These are phyloP conservation scores for Drosophila greeni DNA, from an alignment of 2,888 invertebrate species.

Conservation along the genomic window DNA sequence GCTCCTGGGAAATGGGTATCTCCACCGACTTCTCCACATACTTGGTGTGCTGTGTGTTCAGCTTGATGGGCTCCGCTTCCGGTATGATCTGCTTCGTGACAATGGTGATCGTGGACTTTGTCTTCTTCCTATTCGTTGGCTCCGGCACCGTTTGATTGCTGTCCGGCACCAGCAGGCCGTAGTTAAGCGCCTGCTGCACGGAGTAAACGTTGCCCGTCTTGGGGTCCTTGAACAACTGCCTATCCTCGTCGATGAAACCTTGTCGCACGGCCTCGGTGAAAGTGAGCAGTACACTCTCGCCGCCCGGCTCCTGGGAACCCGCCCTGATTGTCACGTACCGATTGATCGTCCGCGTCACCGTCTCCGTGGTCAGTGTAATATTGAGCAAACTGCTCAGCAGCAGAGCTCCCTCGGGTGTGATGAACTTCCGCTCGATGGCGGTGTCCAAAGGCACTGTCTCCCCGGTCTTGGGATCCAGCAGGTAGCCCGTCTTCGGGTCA, in stretches of 20 bases:
- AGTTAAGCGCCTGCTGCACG: constrained; percentile 87
- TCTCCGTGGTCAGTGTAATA: constrained; percentile 92
- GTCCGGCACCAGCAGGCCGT: constrained; percentile 85
- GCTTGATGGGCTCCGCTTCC: constrained; percentile 74
- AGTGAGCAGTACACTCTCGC: constrained; percentile 82
- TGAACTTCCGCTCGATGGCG: constrained; percentile 90
- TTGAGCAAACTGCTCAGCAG: constrained; percentile 90
- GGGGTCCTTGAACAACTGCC: constrained; percentile 88
- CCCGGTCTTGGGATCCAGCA: constrained; percentile 86
- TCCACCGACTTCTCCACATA: constrained; percentile 76
- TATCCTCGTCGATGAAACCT: constrained; percentile 89
- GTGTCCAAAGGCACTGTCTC: constrained; percentile 89
- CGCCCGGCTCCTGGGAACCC: constrained; percentile 80
- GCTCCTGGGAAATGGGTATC: constrained; percentile 75
- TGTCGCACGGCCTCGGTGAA: constrained; percentile 88
- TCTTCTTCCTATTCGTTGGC: constrained; percentile 78
- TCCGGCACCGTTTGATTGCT: constrained; percentile 80
- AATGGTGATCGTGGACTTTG: constrained; percentile 81
- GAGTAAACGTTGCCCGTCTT: constrained; percentile 85
- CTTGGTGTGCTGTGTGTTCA: constrained; percentile 72
- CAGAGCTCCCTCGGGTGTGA: constrained; percentile 92
- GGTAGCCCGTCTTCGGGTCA: constrained; percentile 92
- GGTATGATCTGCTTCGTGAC: constrained; percentile 81
- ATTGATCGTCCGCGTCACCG: constrained; percentile 90
- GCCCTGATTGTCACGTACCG: constrained; percentile 88